Evolutionary conservation across 2,113 vertebrate species (phyloP).

Genomic region (Synchiropus splendidus): DNA sequence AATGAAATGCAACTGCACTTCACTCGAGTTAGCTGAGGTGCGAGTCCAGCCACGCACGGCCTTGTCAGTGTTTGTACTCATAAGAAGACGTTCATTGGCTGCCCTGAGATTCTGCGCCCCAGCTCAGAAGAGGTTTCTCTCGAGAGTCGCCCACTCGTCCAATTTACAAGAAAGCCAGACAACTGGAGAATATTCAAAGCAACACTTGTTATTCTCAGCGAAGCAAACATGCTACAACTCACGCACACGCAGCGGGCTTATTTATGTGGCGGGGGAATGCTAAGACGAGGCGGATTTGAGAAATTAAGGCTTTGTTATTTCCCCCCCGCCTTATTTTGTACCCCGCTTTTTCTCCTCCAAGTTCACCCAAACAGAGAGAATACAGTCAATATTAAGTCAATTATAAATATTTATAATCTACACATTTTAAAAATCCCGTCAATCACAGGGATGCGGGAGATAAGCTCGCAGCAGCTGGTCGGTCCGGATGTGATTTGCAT

Average conservation of each 20-base stretch:
- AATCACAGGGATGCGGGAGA: slow-evolving; percentile 65
- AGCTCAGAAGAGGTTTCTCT: too few relatives aligned
- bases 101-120: too few relatives aligned
- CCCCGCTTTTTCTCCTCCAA: slow-evolving; percentile 18
- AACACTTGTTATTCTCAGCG: slow-evolving; percentile 33
- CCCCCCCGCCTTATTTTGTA: slow-evolving; percentile 20
- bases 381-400: slow-evolving; percentile 70
- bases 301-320: slow-evolving; percentile 37
- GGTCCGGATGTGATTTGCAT: slow-evolving; percentile 66
- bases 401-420: slow-evolving; percentile 78
- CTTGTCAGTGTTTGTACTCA: too few relatives aligned
- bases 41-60: too few relatives aligned
- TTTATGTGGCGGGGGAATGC: slow-evolving; percentile 43
- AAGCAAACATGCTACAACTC: slow-evolving; percentile 29
- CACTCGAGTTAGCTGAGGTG: too few relatives aligned
- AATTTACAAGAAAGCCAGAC: slow-evolving; percentile 18
- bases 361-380: slow-evolving; percentile 61
- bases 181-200: slow-evolving; percentile 22
- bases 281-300: slow-evolving; percentile 31
- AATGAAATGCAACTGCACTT: too few relatives aligned
- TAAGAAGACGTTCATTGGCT: too few relatives aligned
- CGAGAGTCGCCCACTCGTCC: too few relatives aligned
- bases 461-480: slow-evolving; percentile 56
- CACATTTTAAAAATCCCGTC: slow-evolving; percentile 69
- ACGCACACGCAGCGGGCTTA: slow-evolving; percentile 23